Conservation (phyloP, 2,888 invertebrate genomes). For the Dryobota labecula region DNA sequence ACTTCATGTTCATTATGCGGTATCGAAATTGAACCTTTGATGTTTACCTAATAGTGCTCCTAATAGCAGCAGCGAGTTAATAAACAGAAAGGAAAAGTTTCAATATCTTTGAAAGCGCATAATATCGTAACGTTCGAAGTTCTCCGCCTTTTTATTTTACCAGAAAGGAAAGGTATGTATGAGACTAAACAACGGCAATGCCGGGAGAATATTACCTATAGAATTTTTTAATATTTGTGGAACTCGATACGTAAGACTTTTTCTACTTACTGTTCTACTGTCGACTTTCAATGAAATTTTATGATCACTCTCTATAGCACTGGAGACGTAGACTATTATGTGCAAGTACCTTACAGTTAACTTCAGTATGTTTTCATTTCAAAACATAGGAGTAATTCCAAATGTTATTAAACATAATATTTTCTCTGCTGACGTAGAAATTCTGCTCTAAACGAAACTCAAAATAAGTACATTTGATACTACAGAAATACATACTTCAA, state of each 20-base stretch:
- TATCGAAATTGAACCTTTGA: slow-evolving; percentile 29
- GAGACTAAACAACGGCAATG: slow-evolving; percentile 47
- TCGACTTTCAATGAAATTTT: slow-evolving; percentile 58
- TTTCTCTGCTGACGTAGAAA: neutral
- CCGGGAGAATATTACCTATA: slow-evolving; percentile 34
- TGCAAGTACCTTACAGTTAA: neutral
- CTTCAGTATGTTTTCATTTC: slow-evolving; percentile 2
- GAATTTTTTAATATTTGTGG: slow-evolving; percentile 48
- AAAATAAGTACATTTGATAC: slow-evolving; percentile 28
- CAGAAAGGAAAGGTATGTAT: slow-evolving; percentile 48
- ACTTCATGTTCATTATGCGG: slow-evolving; percentile 27
- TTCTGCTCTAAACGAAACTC: neutral
- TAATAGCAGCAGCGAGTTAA: slow-evolving; percentile 43
- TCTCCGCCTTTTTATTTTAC: slow-evolving; percentile 46
- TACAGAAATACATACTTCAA: slow-evolving; percentile 44
- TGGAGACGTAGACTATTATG: neutral
- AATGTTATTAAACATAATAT: slow-evolving; percentile 4
- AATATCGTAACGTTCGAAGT: slow-evolving; percentile 52
- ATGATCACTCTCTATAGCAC: slow-evolving; percentile 7
- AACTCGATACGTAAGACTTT: slow-evolving; percentile 49
- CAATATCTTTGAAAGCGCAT: slow-evolving; percentile 61
- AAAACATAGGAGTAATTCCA: neutral
- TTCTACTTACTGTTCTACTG: slow-evolving; percentile 32
- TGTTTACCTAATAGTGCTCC: slow-evolving; percentile 40
- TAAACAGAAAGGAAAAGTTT: slow-evolving; percentile 58